Percentiles rank a stretch among this genome's conserved stretches.
These are phyloP conservation scores for Trimorus sp. DNA, from an alignment of 2,888 invertebrate species.

Conservation along the genomic window DNA sequence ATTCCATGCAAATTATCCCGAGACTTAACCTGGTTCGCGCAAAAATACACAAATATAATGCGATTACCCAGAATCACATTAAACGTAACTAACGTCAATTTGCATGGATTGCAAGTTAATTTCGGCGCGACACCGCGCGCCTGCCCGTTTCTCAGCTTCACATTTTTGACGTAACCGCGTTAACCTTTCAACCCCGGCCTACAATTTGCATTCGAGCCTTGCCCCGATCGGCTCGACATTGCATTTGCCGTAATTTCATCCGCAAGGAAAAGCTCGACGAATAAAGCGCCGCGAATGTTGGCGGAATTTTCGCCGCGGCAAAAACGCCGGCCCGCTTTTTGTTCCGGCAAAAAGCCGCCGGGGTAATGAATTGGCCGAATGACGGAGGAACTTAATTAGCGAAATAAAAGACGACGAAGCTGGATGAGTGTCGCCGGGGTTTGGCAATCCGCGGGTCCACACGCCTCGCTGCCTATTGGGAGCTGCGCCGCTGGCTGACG, in stretches of 20 bases:
- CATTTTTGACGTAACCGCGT: conserved; percentile 49
- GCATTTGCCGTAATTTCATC: conserved; percentile 10
- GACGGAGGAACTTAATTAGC: conserved; percentile 46
- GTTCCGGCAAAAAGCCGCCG: conserved; percentile 10
- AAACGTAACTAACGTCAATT: conserved; percentile 52
- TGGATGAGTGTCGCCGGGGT: conserved; percentile 11
- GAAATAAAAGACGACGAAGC: conserved; percentile 32
- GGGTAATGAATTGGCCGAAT: conserved; percentile 45
- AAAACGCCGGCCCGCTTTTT: neutral
- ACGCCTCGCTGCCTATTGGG: conserved; percentile 50
- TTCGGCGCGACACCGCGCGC: conserved; percentile 27
- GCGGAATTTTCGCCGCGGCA: too few relatives aligned
- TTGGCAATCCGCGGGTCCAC: conserved; percentile 17
- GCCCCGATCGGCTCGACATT: conserved; percentile 22
- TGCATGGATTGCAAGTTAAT: conserved; percentile 50
- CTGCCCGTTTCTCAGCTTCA: conserved; percentile 36
- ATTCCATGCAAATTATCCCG: conserved; percentile 35
- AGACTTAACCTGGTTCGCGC: conserved; percentile 18
- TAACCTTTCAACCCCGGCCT: conserved; percentile 37
- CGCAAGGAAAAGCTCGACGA: neutral
- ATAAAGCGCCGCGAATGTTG: conserved; percentile 1
- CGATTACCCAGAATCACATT: conserved; percentile 43
- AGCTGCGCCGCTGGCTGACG: conserved; percentile 48
- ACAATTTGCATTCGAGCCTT: conserved; percentile 39
- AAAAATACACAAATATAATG: conserved; percentile 54